Percentiles rank a stretch among this genome's conserved stretches.
Evolutionary conservation across 2,113 vertebrate species (phyloP).

Genomic region (Pogona vitticeps): DNA sequence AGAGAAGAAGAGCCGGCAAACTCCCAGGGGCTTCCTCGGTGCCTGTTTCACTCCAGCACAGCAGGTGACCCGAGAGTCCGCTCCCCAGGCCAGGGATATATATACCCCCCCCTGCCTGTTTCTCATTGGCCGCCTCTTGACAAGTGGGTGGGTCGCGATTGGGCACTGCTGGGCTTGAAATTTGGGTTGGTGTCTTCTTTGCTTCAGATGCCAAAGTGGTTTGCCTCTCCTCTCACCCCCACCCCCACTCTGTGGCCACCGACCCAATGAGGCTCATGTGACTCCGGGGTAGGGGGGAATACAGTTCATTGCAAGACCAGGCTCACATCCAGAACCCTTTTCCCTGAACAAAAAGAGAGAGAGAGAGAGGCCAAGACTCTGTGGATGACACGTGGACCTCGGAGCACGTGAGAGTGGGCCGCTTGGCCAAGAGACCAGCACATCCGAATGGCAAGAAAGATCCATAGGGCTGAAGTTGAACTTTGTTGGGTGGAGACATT

Average conservation of each 20-base stretch:
- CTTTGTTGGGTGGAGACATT: too few species aligned
- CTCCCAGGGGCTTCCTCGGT: neutral
- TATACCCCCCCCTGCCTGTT: neutral
- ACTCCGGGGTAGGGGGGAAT: neutral
- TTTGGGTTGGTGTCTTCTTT: neutral
- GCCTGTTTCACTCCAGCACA: conserved; percentile 13
- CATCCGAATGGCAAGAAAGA: too few species aligned
- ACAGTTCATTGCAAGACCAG: too few species aligned
- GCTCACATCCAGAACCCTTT: neutral
- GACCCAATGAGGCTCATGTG: neutral
- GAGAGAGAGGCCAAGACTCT: too few species aligned
- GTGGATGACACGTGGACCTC: too few species aligned
- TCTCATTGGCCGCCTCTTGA: neutral
- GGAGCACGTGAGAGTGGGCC: too few species aligned
- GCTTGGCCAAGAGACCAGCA: too few species aligned
- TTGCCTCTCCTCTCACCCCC: neutral
- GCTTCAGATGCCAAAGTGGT: too few species aligned
- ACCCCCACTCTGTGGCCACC: too few species aligned
- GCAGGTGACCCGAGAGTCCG: neutral
- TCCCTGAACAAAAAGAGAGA: too few species aligned
- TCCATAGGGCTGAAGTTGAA: too few species aligned
- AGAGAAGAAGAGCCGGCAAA: conserved; percentile 8
- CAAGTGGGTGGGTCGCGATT: neutral
- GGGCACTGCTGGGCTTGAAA: neutral
- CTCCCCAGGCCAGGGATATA: neutral